Conservation (phyloP, 37 sponge, comb jelly and placozoan genomes). For the Haliclona indistincta region DNA sequence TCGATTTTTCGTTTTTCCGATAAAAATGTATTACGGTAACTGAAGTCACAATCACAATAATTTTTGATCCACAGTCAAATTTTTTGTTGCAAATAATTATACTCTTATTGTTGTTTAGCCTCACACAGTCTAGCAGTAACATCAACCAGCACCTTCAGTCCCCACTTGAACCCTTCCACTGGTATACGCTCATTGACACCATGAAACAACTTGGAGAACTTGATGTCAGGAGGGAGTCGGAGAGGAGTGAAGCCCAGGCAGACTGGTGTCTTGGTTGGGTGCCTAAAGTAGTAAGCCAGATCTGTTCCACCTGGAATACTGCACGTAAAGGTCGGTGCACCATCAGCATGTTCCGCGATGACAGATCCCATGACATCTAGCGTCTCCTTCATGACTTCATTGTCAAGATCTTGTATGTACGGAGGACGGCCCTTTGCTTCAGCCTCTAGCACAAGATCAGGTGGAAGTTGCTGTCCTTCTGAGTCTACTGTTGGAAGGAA, state of each 20-base stretch:
- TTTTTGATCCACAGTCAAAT: no score
- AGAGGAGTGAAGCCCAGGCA: conserved; percentile 78
- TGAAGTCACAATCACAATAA: background rate
- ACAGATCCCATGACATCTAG: conserved; percentile 33
- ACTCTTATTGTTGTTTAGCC: conserved; percentile 7
- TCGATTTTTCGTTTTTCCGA: background rate
- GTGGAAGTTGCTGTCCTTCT: conserved; percentile 25
- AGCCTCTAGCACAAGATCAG: conserved; percentile 55
- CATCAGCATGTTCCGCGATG: conserved; percentile 32
- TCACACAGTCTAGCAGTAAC: conserved; percentile 53
- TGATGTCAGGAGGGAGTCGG: conserved; percentile 49
- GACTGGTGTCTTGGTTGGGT: conserved; percentile 61
- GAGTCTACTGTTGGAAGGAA: background rate
- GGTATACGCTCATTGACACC: conserved; percentile 82
- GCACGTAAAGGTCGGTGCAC: conserved; percentile 44
- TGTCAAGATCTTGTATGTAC: conserved; percentile 45
- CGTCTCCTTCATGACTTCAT: conserved; percentile 19
- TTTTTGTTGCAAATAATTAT: no score
- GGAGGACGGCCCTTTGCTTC: conserved; percentile 6
- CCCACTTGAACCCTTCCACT: conserved; percentile 83
- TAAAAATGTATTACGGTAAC: background rate
- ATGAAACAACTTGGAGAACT: conserved; percentile 66
- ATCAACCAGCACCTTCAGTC: conserved; percentile 60
- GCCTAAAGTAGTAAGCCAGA: conserved; percentile 33
- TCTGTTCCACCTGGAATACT: conserved; percentile 75